Percentiles rank a stretch among this genome's conserved stretches.
phyloP scores from a whole-genome alignment of 2,888 invertebrate genomes.

The Heliothis peltigera region DNA sequence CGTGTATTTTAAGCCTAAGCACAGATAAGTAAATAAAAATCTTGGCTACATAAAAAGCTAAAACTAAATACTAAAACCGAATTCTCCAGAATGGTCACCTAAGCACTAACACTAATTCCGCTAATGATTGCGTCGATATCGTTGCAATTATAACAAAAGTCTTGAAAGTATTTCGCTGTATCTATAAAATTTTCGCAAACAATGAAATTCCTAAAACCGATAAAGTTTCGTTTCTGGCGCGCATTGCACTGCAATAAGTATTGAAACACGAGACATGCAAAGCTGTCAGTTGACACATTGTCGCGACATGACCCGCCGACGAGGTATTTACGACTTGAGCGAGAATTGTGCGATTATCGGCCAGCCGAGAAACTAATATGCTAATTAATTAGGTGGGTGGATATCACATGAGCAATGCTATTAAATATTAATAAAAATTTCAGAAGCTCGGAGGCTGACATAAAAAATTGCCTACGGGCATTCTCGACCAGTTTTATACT shows the following conservation, averaged over 20 bases:
- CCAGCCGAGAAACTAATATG: slow-evolving; percentile 24
- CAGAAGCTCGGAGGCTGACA: background rate
- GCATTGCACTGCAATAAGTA: slow-evolving; percentile 10
- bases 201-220: slow-evolving; percentile 24
- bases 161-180: background rate
- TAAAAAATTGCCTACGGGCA: background rate
- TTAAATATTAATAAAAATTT: background rate
- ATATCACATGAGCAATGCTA: slow-evolving; percentile 4
- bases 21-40: no score
- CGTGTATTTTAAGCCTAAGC: no score
- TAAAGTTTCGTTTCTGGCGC: slow-evolving; percentile 12
- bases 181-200: slow-evolving; percentile 12
- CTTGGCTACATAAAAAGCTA: background rate
- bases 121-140: background rate
- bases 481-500: background rate
- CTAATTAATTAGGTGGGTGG: slow-evolving; percentile 8
- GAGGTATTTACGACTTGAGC: slow-evolving; percentile 13
- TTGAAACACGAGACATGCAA: slow-evolving; percentile 14
- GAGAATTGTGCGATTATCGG: slow-evolving; percentile 16
- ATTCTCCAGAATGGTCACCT: background rate
- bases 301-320: slow-evolving; percentile 12
- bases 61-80: background rate
- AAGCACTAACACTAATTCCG: background rate
- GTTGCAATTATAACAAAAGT: slow-evolving; percentile 4
- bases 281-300: slow-evolving; percentile 35